Evolutionary conservation across 2,113 vertebrate species (phyloP), one percentile per base, ranked within the genome.

Genomic region (Salvelinus fontinalis): DNA sequence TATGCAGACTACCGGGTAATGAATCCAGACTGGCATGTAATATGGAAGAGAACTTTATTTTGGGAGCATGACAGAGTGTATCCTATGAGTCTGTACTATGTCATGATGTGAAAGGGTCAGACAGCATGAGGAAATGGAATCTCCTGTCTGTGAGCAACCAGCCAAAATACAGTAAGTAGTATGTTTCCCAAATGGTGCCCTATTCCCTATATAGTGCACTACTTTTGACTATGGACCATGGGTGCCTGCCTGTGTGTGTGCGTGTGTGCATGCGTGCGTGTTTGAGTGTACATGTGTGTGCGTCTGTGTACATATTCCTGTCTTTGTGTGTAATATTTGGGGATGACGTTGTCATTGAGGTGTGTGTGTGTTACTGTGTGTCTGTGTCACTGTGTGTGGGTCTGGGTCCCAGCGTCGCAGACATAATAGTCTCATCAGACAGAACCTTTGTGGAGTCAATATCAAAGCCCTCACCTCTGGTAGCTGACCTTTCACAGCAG

Each of bases 391-490:
- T 48, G 60, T 66, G 73, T 66, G 31, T 66, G 60, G 48, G 62
- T 74, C 22, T 67, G 62, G 39, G 72, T 62, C 39, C 64, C 4
- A 68, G 75, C 18, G 60, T 71, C 66, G 71, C 75, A 82, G 83
- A 76, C 86, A 80, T 86, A 69, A 77, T 67, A 85, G 75, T 78
- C 83, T 85, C 85, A 88, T 90, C 84, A 83, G 72, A 81, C 74
- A 12, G 68, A 86, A 87, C 84, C 82, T 89, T 88, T 90, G 82
- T 76, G 74, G 85, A 90, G 86, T 89, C 85, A 88, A 88, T 88
- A 88, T 87, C 84, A 84, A 74, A 85, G 82, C 79, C 84, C 87
- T 89, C 85, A 90, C 86, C 85, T 86, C 73, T 54, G 73, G 76
- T 83, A 82, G 48, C 75, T 92, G 89, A 92, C 89, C 89, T 90